These are phyloP conservation scores for Aulostomus chinensis DNA, from an alignment of 2,797 vertebrate genomes.

Conservation along the genomic window DNA sequence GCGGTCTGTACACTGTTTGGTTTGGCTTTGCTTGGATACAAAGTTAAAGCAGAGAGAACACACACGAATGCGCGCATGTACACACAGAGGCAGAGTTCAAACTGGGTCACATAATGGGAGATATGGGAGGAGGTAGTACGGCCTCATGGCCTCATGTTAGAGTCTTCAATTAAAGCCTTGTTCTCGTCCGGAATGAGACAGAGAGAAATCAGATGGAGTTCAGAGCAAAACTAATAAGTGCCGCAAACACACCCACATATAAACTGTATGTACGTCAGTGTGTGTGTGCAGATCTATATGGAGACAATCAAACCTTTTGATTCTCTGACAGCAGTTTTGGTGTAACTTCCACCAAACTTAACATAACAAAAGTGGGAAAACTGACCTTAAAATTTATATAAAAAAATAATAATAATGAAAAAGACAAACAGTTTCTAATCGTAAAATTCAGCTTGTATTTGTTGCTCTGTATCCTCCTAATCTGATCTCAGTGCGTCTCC, in stretches of 20 bases:
- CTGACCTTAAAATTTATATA: conserved; percentile 3
- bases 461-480: conserved; percentile 17
- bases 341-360: conserved; percentile 17
- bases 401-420: too few relatives aligned
- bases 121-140: conserved; percentile 73
- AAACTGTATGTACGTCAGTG: not conserved
- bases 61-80: not conserved
- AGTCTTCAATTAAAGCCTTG: conserved; percentile 54
- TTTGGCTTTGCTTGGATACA: conserved; percentile 33
- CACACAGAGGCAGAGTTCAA: conserved; percentile 47
- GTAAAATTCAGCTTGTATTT: conserved; percentile 31
- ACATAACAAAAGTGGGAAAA: conserved; percentile 9
- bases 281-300: not conserved
- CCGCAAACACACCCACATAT: conserved; percentile 17
- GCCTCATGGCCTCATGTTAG: conserved; percentile 52
- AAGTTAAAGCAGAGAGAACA: conserved; percentile 25
- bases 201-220: conserved; percentile 42
- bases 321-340: conserved; percentile 45
- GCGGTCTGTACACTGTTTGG: conserved; percentile 1
- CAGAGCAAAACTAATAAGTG: conserved; percentile 38
- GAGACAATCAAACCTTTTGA: conserved; percentile 13
- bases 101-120: conserved; percentile 56
- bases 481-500: conserved; percentile 42
- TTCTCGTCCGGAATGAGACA: conserved; percentile 39
- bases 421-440: conserved; percentile 12